These are phyloP conservation scores for Manacus vitellinus DNA, from an alignment of 2,113 vertebrate species.

Conservation along the genomic window DNA sequence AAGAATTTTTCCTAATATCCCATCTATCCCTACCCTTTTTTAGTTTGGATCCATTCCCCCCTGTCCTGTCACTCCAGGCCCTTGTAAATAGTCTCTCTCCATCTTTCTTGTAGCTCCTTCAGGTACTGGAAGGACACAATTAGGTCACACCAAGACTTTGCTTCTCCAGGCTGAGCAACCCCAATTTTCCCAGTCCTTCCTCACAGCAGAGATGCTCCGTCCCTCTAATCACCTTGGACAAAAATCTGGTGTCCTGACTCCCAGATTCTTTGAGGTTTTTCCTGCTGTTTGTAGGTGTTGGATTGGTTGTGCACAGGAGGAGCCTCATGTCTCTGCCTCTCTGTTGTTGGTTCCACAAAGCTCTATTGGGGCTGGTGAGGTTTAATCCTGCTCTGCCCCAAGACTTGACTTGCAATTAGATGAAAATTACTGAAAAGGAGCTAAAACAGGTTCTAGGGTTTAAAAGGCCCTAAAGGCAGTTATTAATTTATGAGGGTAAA, in stretches of 20 bases:
- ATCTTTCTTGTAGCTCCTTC: neutral
- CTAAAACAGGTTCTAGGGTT: neutral
- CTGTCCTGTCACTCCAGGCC: neutral
- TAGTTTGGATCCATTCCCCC: neutral
- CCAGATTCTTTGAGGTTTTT: neutral
- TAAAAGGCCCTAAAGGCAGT: neutral
- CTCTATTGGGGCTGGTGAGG: neutral
- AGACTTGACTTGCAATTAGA: neutral
- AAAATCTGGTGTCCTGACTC: neutral
- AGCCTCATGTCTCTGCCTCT: neutral
- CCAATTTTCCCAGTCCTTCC: neutral
- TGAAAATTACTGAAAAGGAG: neutral
- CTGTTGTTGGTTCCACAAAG: neutral
- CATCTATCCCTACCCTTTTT: fast-evolving
- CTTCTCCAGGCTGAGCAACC: neutral
- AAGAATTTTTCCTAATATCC: fast-evolving
- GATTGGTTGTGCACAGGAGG: neutral
- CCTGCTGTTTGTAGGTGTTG: neutral
- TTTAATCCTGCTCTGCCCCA: neutral
- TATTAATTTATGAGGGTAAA: conserved; percentile 39
- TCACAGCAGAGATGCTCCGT: fast-evolving
- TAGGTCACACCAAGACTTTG: neutral
- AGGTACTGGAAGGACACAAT: neutral
- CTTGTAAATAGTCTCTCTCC: neutral
- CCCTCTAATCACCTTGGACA: neutral